phyloP scores from a whole-genome alignment of 2,113 vertebrate species.

The Silurus glanis region DNA sequence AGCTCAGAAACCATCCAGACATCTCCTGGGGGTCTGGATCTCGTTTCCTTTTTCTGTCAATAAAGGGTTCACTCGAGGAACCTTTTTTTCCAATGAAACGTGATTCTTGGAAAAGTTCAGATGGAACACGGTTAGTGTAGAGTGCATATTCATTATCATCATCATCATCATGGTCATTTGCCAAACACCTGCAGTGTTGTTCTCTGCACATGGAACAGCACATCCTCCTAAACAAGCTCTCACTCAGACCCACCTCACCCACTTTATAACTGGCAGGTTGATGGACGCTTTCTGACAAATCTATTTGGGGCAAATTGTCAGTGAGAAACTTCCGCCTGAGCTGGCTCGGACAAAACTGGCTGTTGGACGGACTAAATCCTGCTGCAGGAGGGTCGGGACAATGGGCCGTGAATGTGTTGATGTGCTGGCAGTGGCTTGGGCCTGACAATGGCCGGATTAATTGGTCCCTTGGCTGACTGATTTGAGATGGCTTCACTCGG shows the following conservation, averaged over 20 bases:
- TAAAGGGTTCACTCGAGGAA: too few species aligned
- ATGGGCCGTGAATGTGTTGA: constrained; percentile 97
- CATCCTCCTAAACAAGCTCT: constrained; percentile 38
- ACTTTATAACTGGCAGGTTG: constrained; percentile 56
- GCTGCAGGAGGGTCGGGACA: constrained; percentile 96
- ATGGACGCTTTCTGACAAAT: constrained; percentile 97
- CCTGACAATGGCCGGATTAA: constrained; percentile 99
- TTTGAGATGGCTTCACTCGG: constrained; percentile 98
- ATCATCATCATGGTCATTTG: neutral
- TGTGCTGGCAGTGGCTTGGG: constrained; percentile 91
- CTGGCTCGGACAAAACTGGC: constrained; percentile 98
- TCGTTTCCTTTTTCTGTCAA: too few species aligned
- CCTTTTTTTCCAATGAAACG: neutral
- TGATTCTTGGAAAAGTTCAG: neutral
- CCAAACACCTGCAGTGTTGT: constrained; percentile 19
- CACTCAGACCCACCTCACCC: constrained; percentile 60
- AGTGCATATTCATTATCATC: neutral
- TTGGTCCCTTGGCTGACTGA: constrained; percentile 99
- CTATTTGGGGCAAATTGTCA: constrained; percentile 99
- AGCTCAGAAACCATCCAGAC: too few species aligned
- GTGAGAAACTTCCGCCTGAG: constrained; percentile 99
- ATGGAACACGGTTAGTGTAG: neutral
- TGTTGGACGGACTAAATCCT: constrained; percentile 99
- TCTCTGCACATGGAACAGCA: neutral
- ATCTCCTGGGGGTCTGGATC: too few species aligned